Evolutionary conservation across 2,113 vertebrate species (phyloP).

Genomic region (Malurus melanocephalus): DNA sequence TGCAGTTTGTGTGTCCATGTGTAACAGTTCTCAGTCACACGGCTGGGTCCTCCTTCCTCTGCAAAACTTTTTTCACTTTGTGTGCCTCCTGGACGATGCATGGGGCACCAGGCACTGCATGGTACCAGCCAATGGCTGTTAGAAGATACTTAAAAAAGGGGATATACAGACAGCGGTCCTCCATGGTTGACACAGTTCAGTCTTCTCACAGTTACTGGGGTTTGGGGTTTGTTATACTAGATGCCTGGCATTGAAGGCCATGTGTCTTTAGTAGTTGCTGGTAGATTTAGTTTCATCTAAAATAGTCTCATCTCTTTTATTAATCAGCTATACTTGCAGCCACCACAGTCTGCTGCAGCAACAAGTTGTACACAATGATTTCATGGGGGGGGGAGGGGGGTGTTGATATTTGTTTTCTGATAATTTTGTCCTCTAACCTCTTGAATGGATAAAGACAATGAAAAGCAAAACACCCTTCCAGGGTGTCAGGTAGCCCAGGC

Average conservation of each 20-base stretch:
- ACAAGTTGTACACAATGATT: neutral
- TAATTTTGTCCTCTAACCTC: neutral
- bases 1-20: neutral
- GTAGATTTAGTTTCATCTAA: neutral
- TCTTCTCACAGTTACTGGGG: neutral
- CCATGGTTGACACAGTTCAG: neutral
- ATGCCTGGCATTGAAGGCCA: neutral
- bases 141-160: neutral
- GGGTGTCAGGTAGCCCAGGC: neutral
- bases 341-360: neutral
- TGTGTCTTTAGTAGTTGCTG: neutral
- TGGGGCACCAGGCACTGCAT: rapidly evolving
- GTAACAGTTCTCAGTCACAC: rapidly evolving
- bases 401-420: neutral
- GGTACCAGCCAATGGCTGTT: neutral
- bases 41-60: neutral
- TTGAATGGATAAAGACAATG: neutral
- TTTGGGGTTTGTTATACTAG: neutral
- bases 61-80: neutral
- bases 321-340: neutral
- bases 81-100: neutral
- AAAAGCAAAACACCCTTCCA: neutral
- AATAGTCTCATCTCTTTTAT: neutral
- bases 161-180: rapidly evolving
- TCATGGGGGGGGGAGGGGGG: rapidly evolving